phyloP scores from a whole-genome alignment of 2,113 vertebrate species.

The Pelecanoides urinatrix region DNA sequence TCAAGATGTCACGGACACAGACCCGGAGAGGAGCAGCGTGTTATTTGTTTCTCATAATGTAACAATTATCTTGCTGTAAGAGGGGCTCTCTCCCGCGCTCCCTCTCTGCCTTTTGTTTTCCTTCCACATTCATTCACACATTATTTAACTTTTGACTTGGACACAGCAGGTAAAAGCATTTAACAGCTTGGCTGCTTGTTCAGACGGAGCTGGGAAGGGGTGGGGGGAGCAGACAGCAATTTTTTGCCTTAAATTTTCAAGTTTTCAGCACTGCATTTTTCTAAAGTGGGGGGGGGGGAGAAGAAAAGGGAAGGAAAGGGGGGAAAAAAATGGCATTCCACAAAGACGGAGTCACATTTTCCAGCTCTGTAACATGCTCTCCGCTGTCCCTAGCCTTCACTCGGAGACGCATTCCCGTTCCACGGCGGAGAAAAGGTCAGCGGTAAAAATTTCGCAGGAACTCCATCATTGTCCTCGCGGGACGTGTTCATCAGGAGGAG shows the following conservation, averaged over 20 bases:
- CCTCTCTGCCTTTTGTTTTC: not conserved
- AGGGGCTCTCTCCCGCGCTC: not conserved
- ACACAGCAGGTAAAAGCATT: constrained; percentile 50
- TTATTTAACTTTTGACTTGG: constrained; percentile 41
- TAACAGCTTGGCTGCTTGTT: constrained; percentile 41
- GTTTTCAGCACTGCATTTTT: constrained; percentile 4
- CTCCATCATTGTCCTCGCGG: constrained; percentile 17
- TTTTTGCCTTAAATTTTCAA: constrained; percentile 18
- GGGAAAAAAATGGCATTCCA: constrained; percentile 14
- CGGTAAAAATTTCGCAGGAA: constrained; percentile 18
- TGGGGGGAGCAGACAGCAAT: not conserved
- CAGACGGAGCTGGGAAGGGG: not conserved
- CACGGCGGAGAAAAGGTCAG: constrained; percentile 6
- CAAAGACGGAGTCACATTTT: constrained; percentile 43
- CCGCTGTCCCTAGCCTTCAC: not conserved
- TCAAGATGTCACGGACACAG: constrained; percentile 2
- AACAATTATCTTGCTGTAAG: not conserved
- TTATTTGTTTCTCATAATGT: constrained; percentile 6
- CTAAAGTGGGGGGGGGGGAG: not conserved
- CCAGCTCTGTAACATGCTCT: not conserved
- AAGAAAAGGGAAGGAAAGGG: not conserved
- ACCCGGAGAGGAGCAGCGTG: not conserved
- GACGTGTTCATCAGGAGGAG: constrained; percentile 37
- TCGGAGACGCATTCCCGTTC: not conserved
- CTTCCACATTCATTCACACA: constrained; percentile 16